These are phyloP conservation scores for Drosophila basisetae DNA, from an alignment of 2,888 invertebrate genomes.

Conservation along the genomic window DNA sequence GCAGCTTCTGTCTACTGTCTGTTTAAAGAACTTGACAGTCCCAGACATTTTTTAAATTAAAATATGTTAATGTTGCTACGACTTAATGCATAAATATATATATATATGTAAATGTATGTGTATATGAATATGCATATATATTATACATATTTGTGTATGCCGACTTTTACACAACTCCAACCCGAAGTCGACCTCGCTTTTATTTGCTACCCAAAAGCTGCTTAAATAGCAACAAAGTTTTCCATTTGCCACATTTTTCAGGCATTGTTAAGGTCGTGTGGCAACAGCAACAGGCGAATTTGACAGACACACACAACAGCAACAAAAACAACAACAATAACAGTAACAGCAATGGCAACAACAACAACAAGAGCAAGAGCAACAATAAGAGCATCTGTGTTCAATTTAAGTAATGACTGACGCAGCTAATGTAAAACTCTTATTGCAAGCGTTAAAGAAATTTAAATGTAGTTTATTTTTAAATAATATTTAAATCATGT, in stretches of 20 bases:
- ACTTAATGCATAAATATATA: constrained; percentile 10
- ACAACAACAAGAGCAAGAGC: not conserved
- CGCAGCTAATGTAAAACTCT: not conserved
- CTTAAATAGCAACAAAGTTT: constrained; percentile 32
- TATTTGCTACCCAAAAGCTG: constrained; percentile 21
- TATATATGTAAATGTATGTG: not conserved
- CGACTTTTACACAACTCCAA: not conserved
- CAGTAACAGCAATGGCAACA: not conserved
- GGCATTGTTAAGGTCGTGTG: constrained; percentile 13
- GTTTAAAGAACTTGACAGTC: constrained; percentile 25
- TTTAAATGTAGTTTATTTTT: not conserved
- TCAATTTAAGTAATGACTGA: not conserved
- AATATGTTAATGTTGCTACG: constrained; percentile 67
- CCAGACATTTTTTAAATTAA: constrained; percentile 70
- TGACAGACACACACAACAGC: constrained; percentile 20
- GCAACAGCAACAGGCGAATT: constrained; percentile 27
- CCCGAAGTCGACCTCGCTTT: not conserved
- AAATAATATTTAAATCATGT: not conserved
- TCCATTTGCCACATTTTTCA: not conserved
- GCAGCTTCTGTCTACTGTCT: constrained; percentile 7
- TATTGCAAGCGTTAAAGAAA: not conserved
- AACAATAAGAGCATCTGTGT: not conserved
- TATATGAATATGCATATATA: not conserved
- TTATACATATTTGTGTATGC: not conserved
- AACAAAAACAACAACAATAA: not conserved